Evolutionary conservation across 2,888 invertebrate genomes (phyloP).

Genomic region (Cephalotes varians): DNA sequence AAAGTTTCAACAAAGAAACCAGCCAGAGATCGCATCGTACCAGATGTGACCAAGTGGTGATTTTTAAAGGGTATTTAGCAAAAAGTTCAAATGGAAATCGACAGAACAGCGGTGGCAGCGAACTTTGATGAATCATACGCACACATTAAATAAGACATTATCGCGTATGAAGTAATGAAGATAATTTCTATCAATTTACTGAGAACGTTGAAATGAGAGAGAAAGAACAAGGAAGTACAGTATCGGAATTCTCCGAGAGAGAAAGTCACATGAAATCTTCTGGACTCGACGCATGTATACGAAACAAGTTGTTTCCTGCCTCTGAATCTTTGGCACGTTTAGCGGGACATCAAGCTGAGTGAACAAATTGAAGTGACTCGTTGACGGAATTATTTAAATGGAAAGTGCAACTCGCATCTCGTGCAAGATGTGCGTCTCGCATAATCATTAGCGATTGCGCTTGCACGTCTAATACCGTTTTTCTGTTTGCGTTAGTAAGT

Average conservation of each 20-base stretch:
- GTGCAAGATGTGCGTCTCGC: conserved; percentile 41
- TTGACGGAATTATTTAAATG: conserved; percentile 76
- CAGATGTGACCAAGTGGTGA: conserved; percentile 12
- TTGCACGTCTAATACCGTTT: neutral
- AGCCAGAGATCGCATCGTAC: neutral
- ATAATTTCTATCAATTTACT: conserved; percentile 4
- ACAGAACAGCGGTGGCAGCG: neutral
- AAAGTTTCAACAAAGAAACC: conserved; percentile 46
- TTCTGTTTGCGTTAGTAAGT: neutral
- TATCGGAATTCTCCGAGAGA: neutral
- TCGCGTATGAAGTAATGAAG: neutral
- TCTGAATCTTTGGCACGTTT: conserved; percentile 26
- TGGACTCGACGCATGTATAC: neutral
- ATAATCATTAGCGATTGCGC: conserved; percentile 14
- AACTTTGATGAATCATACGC: neutral
- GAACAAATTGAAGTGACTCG: conserved; percentile 74
- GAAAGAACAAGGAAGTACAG: neutral
- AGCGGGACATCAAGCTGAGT: conserved; percentile 45
- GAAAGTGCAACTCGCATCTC: conserved; percentile 62
- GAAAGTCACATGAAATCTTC: neutral
- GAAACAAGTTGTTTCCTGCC: conserved; percentile 40
- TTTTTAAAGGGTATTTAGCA: conserved; percentile 6
- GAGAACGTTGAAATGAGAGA: neutral
- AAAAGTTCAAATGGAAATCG: conserved; percentile 13
- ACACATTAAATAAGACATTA: neutral